Conservation (phyloP, 2,888 invertebrate species). For the Hirtodrosophila alboralis region DNA sequence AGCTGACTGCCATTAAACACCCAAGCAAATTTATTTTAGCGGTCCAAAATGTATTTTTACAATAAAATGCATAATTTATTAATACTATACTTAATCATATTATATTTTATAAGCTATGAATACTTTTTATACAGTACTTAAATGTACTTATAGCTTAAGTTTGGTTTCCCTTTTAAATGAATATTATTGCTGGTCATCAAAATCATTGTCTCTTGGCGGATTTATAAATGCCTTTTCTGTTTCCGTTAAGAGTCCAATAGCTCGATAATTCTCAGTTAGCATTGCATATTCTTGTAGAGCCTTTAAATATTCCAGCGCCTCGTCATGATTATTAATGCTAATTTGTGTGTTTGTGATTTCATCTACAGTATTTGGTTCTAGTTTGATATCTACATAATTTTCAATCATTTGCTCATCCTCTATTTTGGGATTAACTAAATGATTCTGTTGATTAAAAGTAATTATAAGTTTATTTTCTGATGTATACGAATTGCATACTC, state of each 20-base stretch:
- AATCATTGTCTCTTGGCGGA: constrained; percentile 44
- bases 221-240: constrained; percentile 72
- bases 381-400: background rate
- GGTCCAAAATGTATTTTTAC: too few species aligned
- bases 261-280: constrained; percentile 78
- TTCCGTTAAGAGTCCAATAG: constrained; percentile 79
- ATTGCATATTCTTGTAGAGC: constrained; percentile 80
- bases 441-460: too few species aligned
- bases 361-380: too few species aligned
- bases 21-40: too few species aligned
- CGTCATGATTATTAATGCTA: constrained; percentile 13
- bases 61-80: background rate
- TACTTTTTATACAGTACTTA: too few species aligned
- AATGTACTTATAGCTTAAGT: background rate
- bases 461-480: too few species aligned
- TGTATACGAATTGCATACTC: too few species aligned
- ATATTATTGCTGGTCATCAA: constrained; percentile 32
- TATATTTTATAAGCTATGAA: too few species aligned
- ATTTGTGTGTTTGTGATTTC: too few species aligned
- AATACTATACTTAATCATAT: background rate
- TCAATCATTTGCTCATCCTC: too few species aligned
- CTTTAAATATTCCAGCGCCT: constrained; percentile 57
- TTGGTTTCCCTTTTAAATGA: background rate
- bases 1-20: constrained; percentile 24
- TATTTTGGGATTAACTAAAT: too few species aligned